These are phyloP conservation scores for Cuculus canorus DNA, from an alignment of 2,797 vertebrate species.

Conservation along the genomic window DNA sequence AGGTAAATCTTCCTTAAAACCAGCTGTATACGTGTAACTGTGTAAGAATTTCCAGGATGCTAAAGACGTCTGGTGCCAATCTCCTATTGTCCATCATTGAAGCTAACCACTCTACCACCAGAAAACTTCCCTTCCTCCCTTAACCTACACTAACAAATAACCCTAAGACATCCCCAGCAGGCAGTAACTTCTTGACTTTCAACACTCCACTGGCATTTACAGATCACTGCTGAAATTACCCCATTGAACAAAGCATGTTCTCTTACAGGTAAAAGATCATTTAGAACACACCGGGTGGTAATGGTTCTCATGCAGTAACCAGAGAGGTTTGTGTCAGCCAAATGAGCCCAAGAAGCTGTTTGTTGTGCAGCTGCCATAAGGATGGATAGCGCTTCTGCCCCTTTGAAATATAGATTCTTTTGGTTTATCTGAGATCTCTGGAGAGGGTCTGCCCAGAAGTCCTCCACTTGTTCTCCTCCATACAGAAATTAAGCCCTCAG, in stretches of 20 bases:
- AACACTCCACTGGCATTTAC: neutral
- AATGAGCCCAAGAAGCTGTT: neutral
- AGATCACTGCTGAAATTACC: neutral
- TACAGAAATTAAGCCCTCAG: neutral
- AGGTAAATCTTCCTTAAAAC: neutral
- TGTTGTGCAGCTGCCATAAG: neutral
- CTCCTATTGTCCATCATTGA: neutral
- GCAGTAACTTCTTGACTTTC: neutral
- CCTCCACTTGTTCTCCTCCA: neutral
- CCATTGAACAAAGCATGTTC: neutral
- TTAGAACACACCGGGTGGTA: neutral
- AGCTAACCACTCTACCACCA: neutral
- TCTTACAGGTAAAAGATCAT: neutral
- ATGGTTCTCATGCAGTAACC: neutral
- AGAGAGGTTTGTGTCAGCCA: neutral
- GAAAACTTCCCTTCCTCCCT: neutral
- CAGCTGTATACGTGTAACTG: neutral
- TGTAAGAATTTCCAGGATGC: neutral
- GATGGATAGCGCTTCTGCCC: neutral
- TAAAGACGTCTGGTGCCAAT: neutral
- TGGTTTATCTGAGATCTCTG: neutral
- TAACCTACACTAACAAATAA: neutral
- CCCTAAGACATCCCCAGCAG: neutral
- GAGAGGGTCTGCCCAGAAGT: neutral
- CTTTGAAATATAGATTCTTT: neutral